Evolutionary conservation across 2,113 vertebrate genomes (phyloP).

Genomic region (Haplochromis burtoni): DNA sequence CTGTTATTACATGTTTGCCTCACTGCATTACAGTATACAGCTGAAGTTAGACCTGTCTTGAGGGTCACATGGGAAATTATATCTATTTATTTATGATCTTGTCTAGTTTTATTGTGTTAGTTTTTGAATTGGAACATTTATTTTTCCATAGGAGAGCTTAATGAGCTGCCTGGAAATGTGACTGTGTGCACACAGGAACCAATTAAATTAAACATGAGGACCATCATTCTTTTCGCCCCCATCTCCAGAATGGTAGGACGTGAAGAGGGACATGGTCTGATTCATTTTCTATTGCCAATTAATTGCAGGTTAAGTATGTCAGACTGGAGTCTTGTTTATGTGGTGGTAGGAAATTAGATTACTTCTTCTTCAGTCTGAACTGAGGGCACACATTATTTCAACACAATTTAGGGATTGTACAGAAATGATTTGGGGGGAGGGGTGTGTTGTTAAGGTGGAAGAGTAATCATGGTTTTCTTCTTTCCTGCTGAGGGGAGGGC

Average conservation of each 20-base stretch:
- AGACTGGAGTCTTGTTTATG: conserved; percentile 4
- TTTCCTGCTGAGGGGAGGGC: not conserved
- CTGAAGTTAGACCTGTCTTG: not conserved
- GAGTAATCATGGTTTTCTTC: not conserved
- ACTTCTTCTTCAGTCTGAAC: not conserved
- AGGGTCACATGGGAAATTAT: conserved; percentile 35
- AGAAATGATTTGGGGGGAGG: not conserved
- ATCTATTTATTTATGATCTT: conserved; percentile 36
- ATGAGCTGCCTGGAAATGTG: conserved; percentile 46
- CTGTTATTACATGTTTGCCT: conserved; percentile 1
- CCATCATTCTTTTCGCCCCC: conserved; percentile 24
- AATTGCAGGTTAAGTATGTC: conserved; percentile 38
- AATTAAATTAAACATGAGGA: conserved; percentile 46
- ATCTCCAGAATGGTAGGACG: not conserved
- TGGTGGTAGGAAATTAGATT: conserved; percentile 8
- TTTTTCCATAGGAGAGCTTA: conserved; percentile 39
- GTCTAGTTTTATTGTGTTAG: conserved; percentile 46
- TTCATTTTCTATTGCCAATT: conserved; percentile 34
- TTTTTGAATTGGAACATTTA: conserved; percentile 40
- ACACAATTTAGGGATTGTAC: not conserved
- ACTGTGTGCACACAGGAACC: conserved; percentile 46
- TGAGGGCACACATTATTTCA: not conserved
- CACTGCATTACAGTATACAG: not conserved
- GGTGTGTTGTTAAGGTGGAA: not conserved
- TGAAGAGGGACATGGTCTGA: not conserved